A percentile compares a stretch with the other conserved stretches of the same genome.
These are phyloP conservation scores for Didymodactylos carnosus DNA, from an alignment of 2,888 invertebrate species.

Conservation along the genomic window DNA sequence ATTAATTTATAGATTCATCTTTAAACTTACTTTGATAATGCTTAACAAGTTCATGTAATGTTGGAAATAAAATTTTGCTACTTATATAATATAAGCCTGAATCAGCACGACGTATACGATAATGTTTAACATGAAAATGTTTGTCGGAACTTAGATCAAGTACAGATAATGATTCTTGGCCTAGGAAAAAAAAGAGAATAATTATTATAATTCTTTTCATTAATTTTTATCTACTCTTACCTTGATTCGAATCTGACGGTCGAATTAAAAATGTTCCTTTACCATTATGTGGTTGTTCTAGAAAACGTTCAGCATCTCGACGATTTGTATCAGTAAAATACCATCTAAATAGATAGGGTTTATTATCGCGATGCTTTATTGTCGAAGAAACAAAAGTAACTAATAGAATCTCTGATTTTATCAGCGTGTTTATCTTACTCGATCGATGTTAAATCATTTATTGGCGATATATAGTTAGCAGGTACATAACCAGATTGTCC, in stretches of 20 bases:
- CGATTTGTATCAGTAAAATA: slow-evolving; percentile 13
- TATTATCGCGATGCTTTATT: background rate
- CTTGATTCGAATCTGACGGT: slow-evolving; percentile 59
- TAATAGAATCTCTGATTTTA: background rate
- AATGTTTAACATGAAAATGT: slow-evolving; percentile 15
- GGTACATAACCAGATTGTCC: slow-evolving; percentile 14
- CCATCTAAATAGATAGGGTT: background rate
- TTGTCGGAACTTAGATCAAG: slow-evolving; percentile 12
- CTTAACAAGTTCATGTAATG: slow-evolving; percentile 12
- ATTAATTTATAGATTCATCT: slow-evolving; percentile 45
- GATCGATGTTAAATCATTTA: slow-evolving; percentile 11
- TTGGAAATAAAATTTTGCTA: background rate
- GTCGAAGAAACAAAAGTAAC: background rate
- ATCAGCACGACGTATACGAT: slow-evolving; percentile 11
- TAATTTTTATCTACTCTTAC: background rate
- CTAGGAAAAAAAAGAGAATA: background rate
- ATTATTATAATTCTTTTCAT: background rate
- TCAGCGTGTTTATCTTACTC: background rate
- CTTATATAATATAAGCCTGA: slow-evolving; percentile 12
- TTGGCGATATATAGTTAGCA: slow-evolving; percentile 11
- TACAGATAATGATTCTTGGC: slow-evolving; percentile 10
- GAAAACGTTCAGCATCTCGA: slow-evolving; percentile 14
- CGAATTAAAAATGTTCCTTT: slow-evolving; percentile 50
- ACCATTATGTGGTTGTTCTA: slow-evolving; percentile 9
- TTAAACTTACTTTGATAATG: slow-evolving; percentile 10